These are phyloP conservation scores for Machaerirhynchus nigripectus DNA, from an alignment of 2,113 vertebrate species.

Conservation along the genomic window DNA sequence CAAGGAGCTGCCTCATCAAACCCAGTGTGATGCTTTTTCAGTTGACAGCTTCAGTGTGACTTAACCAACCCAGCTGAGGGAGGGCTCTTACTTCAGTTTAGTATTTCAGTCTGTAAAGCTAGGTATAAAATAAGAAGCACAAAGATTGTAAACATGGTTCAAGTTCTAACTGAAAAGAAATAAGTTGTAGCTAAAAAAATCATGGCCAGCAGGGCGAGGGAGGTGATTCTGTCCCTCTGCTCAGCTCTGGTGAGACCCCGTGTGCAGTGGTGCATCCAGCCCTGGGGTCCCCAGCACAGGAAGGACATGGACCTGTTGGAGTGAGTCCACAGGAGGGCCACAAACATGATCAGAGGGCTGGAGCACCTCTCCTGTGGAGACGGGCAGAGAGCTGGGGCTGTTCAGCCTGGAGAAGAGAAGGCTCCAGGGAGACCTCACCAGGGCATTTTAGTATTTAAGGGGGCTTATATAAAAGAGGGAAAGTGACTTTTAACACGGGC, in stretches of 20 bases:
- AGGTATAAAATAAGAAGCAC: not conserved
- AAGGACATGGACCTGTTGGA: not conserved
- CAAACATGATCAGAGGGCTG: not conserved
- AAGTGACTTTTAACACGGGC: not conserved
- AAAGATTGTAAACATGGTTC: not conserved
- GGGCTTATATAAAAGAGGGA: not conserved
- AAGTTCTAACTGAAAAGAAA: not conserved
- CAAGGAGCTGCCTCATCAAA: not conserved
- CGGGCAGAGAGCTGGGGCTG: not conserved
- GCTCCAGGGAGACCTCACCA: not conserved
- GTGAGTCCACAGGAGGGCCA: not conserved
- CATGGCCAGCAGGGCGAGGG: accelerated
- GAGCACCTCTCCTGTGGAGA: not conserved
- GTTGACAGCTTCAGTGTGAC: not conserved
- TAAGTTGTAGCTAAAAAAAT: not conserved
- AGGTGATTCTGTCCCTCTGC: not conserved
- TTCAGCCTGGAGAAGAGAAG: not conserved
- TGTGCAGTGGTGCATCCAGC: not conserved
- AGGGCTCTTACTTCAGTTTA: not conserved
- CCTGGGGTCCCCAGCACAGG: too few species aligned
- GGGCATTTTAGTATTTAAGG: not conserved
- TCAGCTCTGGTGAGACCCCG: not conserved
- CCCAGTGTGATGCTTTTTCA: not conserved
- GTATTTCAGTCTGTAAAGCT: not conserved
- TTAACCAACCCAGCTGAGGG: not conserved